phyloP scores from a whole-genome alignment of 2,888 invertebrate genomes.

The Clanis bilineata region DNA sequence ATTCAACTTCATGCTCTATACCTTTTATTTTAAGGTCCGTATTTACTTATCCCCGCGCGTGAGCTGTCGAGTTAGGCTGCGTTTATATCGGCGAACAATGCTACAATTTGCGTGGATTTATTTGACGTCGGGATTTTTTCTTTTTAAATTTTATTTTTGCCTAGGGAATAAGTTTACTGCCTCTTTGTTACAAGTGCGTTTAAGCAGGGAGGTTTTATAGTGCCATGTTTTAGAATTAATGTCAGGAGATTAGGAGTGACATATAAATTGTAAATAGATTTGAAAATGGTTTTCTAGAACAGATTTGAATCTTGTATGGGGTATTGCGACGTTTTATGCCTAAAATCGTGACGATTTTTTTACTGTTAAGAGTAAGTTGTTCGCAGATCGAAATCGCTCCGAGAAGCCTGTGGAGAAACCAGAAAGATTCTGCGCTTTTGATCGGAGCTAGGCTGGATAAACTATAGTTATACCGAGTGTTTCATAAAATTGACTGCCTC shows the following conservation, averaged over 20 bases:
- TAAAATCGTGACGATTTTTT: too few species aligned
- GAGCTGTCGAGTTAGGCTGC: constrained; percentile 15
- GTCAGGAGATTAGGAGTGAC: not conserved
- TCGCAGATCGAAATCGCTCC: too few species aligned
- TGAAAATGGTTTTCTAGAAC: too few species aligned
- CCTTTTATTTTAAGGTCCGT: constrained; percentile 16
- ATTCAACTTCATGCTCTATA: constrained; percentile 18
- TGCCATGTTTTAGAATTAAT: not conserved
- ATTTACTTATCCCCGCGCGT: constrained; percentile 15
- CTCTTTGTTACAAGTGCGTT: constrained; percentile 3
- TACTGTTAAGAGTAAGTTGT: too few species aligned
- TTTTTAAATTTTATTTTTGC: constrained; percentile 9
- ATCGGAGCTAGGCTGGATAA: too few species aligned
- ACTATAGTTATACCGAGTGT: too few species aligned
- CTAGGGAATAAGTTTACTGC: constrained; percentile 7
- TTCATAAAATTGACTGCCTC: too few species aligned
- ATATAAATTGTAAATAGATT: too few species aligned
- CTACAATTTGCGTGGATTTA: constrained; percentile 13
- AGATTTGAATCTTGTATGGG: too few species aligned
- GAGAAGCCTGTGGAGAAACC: too few species aligned
- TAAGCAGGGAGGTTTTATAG: not conserved
- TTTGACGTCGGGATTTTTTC: constrained; percentile 3
- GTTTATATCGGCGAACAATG: constrained; percentile 15
- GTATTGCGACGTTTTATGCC: too few species aligned
- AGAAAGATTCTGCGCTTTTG: too few species aligned